Evolutionary conservation across 37 sponge, comb jelly and placozoan genomes (phyloP), one percentile per base, ranked within the genome.

Genomic region (Spongilla lacustris): DNA sequence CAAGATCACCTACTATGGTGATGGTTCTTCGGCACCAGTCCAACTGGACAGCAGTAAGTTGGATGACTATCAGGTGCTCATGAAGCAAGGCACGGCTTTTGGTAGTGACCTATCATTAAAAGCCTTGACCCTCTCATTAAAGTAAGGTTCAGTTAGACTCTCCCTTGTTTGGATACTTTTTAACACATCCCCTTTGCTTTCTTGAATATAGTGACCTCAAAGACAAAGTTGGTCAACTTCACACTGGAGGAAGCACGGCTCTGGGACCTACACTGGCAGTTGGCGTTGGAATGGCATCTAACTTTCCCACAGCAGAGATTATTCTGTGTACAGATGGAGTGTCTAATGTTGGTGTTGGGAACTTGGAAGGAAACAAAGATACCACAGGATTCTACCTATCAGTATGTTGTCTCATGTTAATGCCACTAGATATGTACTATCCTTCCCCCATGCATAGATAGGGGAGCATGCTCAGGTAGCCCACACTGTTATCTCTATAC

Each of bases 271-370:
- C 95, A 5, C 87, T 97, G 6, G 85, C 97, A 28, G 73, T 94
- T 29, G 83, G 92, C 58, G 87, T 91, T 6, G 93, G 93, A 25
- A 86, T 97, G 81, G 87, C 93, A 25, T 88, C 91, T 8, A 88
- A 90, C 84, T 86, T 80, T 36, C 86, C 91, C 19, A 88, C 93
- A 11, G 88, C 91, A 30, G 97, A 97, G 78, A 88, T 97, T 35
- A 92, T 97, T 23, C 89, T 97, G 30, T 97, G 97, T 71, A 97
- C 97, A 12, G 97, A 97, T 29, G 97, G 97, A 4, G 87, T 90
- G 50, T 92, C 95, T 78, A 97, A 97, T 81, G 86, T 88, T 22
- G 97, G 95, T 30, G 86, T 94, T 27, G 97, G 97, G 0, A 80
- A 89, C 37, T 78, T 97, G 71, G 82, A 85, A 50, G 66, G 77